phyloP scores from a whole-genome alignment of 2,113 vertebrate genomes.

The Rallus limicola region DNA sequence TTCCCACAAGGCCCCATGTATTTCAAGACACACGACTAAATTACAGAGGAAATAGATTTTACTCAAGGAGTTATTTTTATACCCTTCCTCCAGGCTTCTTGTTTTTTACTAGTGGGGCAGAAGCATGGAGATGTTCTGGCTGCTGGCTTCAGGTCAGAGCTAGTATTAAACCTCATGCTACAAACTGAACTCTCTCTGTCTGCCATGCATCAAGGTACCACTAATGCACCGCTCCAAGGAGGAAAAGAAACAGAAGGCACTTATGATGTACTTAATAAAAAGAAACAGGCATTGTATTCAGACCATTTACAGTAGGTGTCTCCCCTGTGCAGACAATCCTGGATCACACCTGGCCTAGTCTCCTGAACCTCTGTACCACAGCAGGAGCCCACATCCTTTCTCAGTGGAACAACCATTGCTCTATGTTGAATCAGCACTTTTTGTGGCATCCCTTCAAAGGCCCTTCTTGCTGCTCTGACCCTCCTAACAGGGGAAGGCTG shows the following conservation, averaged over 20 bases:
- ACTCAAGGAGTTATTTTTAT: conserved; percentile 20
- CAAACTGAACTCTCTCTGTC: background rate
- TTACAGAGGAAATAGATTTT: conserved; percentile 14
- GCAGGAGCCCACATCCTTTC: background rate
- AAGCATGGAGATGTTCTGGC: background rate
- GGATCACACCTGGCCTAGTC: background rate
- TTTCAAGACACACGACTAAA: background rate
- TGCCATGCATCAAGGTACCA: background rate
- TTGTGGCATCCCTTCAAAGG: background rate
- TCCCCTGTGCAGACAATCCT: background rate
- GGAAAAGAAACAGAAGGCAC: background rate
- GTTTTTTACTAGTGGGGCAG: background rate
- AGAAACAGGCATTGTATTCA: background rate
- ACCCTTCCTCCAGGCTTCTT: background rate
- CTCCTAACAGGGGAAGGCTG: background rate
- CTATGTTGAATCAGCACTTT: background rate
- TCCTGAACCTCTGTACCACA: background rate
- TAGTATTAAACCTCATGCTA: background rate
- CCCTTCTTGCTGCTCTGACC: background rate
- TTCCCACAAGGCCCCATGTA: background rate
- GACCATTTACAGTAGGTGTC: background rate
- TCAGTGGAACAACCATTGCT: background rate
- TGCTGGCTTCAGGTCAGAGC: background rate
- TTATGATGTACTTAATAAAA: background rate
- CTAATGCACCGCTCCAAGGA: background rate